Evolutionary conservation across 1,140 invertebrate species (phyloP).

Genomic region (Lanistes nyassanus): DNA sequence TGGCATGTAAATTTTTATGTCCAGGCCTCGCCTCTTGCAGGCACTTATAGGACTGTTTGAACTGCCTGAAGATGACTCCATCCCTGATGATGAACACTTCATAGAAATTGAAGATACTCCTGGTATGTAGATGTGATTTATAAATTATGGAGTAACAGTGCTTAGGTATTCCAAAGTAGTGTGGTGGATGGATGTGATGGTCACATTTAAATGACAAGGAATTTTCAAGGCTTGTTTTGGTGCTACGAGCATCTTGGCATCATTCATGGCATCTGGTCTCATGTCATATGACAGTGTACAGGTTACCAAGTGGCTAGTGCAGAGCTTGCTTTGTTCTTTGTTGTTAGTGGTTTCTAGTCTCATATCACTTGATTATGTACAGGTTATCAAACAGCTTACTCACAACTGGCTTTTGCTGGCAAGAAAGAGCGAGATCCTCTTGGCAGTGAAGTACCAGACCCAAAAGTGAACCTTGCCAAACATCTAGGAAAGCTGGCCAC

Average conservation of each 20-base stretch:
- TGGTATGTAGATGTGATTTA: constrained; percentile 36
- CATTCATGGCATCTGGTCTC: no score
- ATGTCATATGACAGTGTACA: no score
- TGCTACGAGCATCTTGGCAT: no score
- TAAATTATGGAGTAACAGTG: background rate
- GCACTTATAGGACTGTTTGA: constrained; percentile 88
- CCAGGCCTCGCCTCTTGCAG: constrained; percentile 73
- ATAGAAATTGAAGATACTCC: constrained; percentile 86
- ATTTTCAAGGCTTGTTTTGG: no score
- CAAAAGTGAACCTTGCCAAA: constrained; percentile 78
- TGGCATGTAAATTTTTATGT: constrained; percentile 19
- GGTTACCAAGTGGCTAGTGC: no score
- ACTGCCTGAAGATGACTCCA: constrained; percentile 82
- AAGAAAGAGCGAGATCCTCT: constrained; percentile 79
- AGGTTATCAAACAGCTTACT: constrained; percentile 90
- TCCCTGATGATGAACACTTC: constrained; percentile 85
- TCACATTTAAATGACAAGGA: no score
- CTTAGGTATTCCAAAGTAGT: background rate
- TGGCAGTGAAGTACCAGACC: constrained; percentile 75
- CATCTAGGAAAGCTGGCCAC: constrained; percentile 74
- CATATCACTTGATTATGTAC: background rate
- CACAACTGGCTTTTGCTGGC: constrained; percentile 86
- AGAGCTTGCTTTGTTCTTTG: no score
- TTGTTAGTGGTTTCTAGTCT: no score
- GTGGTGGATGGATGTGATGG: no score